Evolutionary conservation across 2,888 invertebrate genomes (phyloP), one percentile per base, ranked within the genome.

Genomic region (Leptinotarsa haldemani): DNA sequence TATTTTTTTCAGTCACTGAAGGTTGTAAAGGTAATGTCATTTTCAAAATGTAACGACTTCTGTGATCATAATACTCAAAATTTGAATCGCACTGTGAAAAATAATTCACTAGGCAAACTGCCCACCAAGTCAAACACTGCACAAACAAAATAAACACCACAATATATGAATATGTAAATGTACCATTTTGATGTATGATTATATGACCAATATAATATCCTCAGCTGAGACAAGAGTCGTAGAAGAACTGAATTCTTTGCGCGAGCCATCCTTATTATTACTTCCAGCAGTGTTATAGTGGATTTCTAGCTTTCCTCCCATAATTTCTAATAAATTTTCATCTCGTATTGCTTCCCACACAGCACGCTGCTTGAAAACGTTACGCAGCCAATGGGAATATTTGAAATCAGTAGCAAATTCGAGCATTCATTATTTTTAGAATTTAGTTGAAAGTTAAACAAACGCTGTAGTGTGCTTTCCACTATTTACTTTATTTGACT

Each of bases 241-340:
- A 69, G 76, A 78, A 79, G 76, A 78, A 78, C 80, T 79, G 78
- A 69, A 69, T 74, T 56, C 58, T 70, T 30, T 61, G 56, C 69
- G 72, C 73, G 70, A 64, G 78, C 74, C 61, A 69, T 70, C 75
- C 77, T 76, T 79, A 80, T 81, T 80, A 81, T 79, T 78, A 81
- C 78, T 79, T 82, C 80, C 73, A 66, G 65, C 72, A 53, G 74
- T 70, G 82, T 85, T 86, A 86, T 86, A 86, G 86, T 84, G 83
- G 86, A 82, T 86, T 86, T 85, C 85, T 85, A 84, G 78, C 78
- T 77, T 79, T 71, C 75, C 77, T 80, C 82, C 81, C 82, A 80
- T 80, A 79, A 79, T 81, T 81, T 82, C 81, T 80, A 83, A 82
- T 81, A 82, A 80, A 77, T 79, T 82, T 82, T 81, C 82, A 77